Base-by-base conservation (phyloP, 2,888 invertebrate species). In the Halictus ligatus region DNA sequence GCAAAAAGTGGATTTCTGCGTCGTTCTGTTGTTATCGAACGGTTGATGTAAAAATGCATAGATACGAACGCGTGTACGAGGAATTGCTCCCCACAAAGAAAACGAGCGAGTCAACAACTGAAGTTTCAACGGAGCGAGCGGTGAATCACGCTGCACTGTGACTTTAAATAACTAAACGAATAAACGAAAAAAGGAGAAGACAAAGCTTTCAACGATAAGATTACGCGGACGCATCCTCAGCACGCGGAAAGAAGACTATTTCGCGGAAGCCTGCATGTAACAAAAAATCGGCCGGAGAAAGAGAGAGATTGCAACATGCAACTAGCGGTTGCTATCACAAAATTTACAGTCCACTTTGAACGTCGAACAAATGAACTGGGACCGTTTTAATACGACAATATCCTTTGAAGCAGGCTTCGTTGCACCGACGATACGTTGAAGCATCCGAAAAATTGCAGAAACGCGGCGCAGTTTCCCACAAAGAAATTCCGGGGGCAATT, bases 141-240 rank as follows among this genome's bases (percentile, higher is more conserved):
- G 12, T 71, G 71, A 71, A n/a, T 71, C 71, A 71, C 13, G 21
- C 43, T n/a, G 12, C 40, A 12, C 69, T 1, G 13, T 7, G 71
- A 71, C 71, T 71, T 71, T 43, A 71, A 71, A 71, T 71, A 71
- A 43, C n/a, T 13, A n/a, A n/a, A 6, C 12, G 43, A 71, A 43
- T 13, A 43, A 40, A n/a, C n/a, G n/a, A 35, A 35, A 35, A 35
- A 4, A 35, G 5, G 35, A 67, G 35, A 21, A 43, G 7, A 12
- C 5, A 43, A 43, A 71, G n/a, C 71, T 5, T 71, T 71, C 21
- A n/a, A 2, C 6, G 71, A 71, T 71, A 43, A 71, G 71, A 71
- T 71, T 71, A 71, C 71, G 21, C 71, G n/a, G 21, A 2, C 71
- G 71, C n/a, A n/a, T 71, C 71, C 71, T 71, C 71, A 13, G 12